These are phyloP conservation scores for Asobara japonica DNA, from an alignment of 1,140 invertebrate species.

Conservation along the genomic window DNA sequence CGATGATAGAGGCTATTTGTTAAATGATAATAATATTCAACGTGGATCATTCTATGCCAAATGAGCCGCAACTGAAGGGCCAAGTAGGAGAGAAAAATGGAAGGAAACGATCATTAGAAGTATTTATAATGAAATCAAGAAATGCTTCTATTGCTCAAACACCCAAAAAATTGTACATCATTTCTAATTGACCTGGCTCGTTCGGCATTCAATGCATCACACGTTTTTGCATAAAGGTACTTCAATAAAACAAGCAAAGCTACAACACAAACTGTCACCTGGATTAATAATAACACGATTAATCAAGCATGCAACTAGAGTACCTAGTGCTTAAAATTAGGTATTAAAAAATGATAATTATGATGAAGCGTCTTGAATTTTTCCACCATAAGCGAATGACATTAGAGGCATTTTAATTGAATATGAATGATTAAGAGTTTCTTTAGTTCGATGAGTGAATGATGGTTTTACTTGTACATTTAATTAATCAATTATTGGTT, in stretches of 20 bases:
- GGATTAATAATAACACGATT: neutral
- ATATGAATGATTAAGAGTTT: constrained; percentile 20
- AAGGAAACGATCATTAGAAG: no score
- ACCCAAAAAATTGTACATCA: no score
- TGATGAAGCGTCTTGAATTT: neutral
- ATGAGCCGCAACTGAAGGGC: no score
- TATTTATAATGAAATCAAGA: no score
- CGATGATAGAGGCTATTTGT: neutral
- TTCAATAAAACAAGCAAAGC: neutral
- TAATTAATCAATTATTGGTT: neutral
- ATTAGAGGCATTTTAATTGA: neutral
- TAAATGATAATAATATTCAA: neutral
- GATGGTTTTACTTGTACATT: neutral
- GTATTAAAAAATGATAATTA: constrained; percentile 18
- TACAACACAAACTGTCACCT: constrained; percentile 10
- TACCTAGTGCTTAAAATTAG: neutral
- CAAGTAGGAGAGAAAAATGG: no score
- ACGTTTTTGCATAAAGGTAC: neutral
- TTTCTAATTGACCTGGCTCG: no score
- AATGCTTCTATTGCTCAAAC: no score
- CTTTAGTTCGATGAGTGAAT: constrained; percentile 12
- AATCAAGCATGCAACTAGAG: neutral
- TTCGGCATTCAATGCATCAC: no score
- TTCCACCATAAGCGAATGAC: constrained; percentile 23
- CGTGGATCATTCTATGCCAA: neutral